Conservation (phyloP, 2,888 invertebrate genomes). For the Galerucella nymphaeae region DNA sequence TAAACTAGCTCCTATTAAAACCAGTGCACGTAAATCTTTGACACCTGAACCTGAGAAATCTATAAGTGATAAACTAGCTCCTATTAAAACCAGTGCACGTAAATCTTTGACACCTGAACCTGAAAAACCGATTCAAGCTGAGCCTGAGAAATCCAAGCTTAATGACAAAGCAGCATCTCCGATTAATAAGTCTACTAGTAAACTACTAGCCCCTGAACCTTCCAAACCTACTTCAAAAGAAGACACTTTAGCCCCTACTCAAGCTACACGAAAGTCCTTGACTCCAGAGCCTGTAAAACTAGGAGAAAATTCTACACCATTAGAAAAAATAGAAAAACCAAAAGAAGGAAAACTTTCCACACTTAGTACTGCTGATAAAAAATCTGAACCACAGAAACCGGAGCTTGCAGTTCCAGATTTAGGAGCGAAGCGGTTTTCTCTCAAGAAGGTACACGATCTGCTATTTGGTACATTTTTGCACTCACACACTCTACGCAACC, state of each 20-base stretch:
- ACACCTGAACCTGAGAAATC: conserved; percentile 43
- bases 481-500: conserved; percentile 17
- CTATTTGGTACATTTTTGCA: conserved; percentile 9
- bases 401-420: conserved; percentile 53
- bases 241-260: conserved; percentile 5
- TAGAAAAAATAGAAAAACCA: conserved; percentile 24
- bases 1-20: conserved; percentile 1
- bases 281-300: conserved; percentile 33
- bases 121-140: conserved; percentile 51
- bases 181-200: not conserved
- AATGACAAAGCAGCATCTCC: not conserved
- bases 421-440: conserved; percentile 46
- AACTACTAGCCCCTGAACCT: conserved; percentile 13
- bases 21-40: conserved; percentile 43
- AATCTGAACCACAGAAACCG: conserved; percentile 52
- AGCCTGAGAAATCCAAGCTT: conserved; percentile 1
- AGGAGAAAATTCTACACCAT: conserved; percentile 47
- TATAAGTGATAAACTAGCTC: not conserved
- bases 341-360: conserved; percentile 42
- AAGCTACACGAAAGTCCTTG: conserved; percentile 58
- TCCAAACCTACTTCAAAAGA: conserved; percentile 37
- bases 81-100: conserved; percentile 2
- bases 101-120: conserved; percentile 56
- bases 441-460: conserved; percentile 50
- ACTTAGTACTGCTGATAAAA: conserved; percentile 44